Evolutionary conservation across 2,797 vertebrate genomes (phyloP).

Genomic region (Acrossocheilus fasciatus): DNA sequence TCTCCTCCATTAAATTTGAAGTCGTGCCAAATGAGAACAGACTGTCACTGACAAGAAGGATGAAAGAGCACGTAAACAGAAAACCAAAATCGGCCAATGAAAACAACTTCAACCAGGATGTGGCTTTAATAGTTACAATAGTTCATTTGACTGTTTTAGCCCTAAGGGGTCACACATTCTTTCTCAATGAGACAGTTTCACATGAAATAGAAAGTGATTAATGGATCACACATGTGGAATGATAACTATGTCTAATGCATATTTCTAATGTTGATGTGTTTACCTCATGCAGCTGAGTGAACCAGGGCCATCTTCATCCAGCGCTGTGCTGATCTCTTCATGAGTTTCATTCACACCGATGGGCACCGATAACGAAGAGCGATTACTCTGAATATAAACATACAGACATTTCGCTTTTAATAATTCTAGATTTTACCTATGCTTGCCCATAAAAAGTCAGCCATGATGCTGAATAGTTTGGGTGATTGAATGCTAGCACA

Average conservation of each 20-base stretch:
- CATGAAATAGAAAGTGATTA: constrained; percentile 13
- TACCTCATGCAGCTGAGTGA: constrained; percentile 54
- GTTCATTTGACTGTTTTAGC: not conserved
- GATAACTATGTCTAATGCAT: constrained; percentile 45
- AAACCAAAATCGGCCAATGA: not conserved
- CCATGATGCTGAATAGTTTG: not conserved
- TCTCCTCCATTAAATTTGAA: constrained; percentile 80
- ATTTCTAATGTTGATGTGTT: constrained; percentile 23
- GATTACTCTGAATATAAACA: constrained; percentile 35
- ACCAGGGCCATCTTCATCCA: constrained; percentile 31
- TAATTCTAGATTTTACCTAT: not conserved
- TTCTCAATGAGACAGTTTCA: constrained; percentile 15
- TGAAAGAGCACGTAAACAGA: constrained; percentile 11
- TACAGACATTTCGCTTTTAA: not conserved
- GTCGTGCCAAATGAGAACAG: constrained; percentile 70
- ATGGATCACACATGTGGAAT: constrained; percentile 26
- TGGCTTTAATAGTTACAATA: not conserved
- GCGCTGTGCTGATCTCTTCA: constrained; percentile 44
- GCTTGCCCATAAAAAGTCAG: not conserved
- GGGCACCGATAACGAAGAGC: not conserved
- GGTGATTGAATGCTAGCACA: not conserved
- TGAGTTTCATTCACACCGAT: constrained; percentile 16
- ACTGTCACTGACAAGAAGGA: constrained; percentile 66
- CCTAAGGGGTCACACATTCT: not conserved
- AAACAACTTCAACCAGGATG: not conserved